These are phyloP conservation scores for Labeo catla DNA, from an alignment of 2,113 vertebrate genomes.

Conservation along the genomic window DNA sequence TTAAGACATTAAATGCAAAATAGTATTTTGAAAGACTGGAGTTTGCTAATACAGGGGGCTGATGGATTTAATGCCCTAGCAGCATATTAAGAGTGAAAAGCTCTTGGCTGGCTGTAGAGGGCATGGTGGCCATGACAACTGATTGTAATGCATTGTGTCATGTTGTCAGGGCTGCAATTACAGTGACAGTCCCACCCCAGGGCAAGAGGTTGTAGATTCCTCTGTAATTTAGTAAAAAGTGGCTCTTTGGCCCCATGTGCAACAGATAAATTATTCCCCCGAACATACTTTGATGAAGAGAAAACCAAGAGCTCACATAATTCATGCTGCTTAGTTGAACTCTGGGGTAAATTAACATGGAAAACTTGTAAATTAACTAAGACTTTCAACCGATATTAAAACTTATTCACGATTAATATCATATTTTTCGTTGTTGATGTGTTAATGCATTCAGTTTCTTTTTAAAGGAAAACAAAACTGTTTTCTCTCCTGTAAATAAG, in stretches of 20 bases:
- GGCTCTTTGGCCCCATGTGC: conserved; percentile 33
- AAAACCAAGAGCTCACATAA: not conserved
- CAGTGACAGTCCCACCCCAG: conserved; percentile 26
- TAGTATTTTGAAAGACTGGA: conserved; percentile 23
- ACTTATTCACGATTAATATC: not conserved
- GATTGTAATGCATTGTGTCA: conserved; percentile 56
- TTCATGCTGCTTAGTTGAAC: conserved; percentile 10
- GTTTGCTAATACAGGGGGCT: conserved; percentile 30
- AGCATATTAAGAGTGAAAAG: conserved; percentile 43
- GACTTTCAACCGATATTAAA: not conserved
- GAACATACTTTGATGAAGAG: conserved; percentile 16
- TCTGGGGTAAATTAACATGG: not conserved
- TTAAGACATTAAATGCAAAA: conserved; percentile 15
- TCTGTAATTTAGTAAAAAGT: conserved; percentile 47
- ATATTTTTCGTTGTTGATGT: not conserved
- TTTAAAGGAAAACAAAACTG: not conserved
- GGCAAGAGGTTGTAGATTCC: conserved; percentile 42
- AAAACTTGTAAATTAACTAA: not conserved
- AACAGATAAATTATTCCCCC: conserved; percentile 42
- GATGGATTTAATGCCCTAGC: conserved; percentile 47
- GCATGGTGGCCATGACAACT: conserved; percentile 33
- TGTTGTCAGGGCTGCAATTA: conserved; percentile 58
- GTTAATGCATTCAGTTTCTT: not conserved
- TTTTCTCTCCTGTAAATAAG: not conserved
- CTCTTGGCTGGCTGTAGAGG: conserved; percentile 24